Evolutionary conservation across 1,140 invertebrate species (phyloP).

Genomic region (Protaetia brevitarsis): DNA sequence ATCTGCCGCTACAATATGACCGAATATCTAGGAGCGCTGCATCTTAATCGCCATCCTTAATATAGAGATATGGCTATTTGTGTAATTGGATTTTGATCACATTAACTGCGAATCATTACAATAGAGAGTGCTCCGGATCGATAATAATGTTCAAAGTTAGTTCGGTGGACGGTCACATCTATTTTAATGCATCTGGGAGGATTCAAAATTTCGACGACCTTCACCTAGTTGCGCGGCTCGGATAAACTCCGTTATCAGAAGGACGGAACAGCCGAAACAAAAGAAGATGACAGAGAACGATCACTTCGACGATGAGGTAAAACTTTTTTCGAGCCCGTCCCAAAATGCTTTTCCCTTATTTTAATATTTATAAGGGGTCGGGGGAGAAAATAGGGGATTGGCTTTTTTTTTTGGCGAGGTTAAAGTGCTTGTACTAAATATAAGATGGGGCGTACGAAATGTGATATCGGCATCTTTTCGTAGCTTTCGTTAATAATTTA

Average conservation of each 20-base stretch:
- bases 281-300: slow-evolving; percentile 7
- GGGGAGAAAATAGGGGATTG: too few species aligned
- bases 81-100: not conserved
- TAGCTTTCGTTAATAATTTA: too few species aligned
- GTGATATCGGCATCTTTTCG: too few species aligned
- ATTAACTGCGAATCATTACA: not conserved
- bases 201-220: slow-evolving; percentile 8
- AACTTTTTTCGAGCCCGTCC: not conserved
- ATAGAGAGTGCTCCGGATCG: not conserved
- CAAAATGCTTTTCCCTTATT: not conserved
- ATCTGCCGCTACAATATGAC: not conserved
- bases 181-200: not conserved
- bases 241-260: not conserved
- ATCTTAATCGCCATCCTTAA: too few species aligned
- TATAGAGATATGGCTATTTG: not conserved
- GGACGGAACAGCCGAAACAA: not conserved
- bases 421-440: too few species aligned
- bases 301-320: slow-evolving; percentile 15
- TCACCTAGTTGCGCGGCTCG: slow-evolving; percentile 14
- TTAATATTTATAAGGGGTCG: not conserved
- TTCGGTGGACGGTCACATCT: not conserved
- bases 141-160: slow-evolving; percentile 8
- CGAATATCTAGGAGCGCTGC: not conserved
- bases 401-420: too few species aligned
- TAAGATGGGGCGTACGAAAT: too few species aligned